Conservation (phyloP, 2,888 invertebrate species). For the Micoletzkya japonica region DNA sequence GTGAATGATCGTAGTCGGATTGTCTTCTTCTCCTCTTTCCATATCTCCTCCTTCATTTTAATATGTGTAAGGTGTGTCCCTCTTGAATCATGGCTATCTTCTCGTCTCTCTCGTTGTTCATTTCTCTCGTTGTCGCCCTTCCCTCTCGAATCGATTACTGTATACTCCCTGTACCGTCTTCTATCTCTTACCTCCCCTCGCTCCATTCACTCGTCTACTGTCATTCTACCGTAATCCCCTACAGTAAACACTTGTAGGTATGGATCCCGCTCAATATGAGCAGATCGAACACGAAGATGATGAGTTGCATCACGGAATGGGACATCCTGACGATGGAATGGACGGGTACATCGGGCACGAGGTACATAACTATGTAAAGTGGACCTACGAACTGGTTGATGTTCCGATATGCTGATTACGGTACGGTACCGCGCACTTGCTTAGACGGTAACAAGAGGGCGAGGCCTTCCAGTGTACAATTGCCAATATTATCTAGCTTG, state of each 20-base stretch:
- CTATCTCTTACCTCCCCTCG: background rate
- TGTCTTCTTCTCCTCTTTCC: background rate
- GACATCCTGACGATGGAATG: constrained; percentile 8
- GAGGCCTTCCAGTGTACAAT: no score
- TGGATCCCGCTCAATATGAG: background rate
- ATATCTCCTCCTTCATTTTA: background rate
- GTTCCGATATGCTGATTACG: no score
- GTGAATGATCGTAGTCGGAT: background rate
- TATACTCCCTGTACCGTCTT: no score
- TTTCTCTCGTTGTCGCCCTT: background rate
- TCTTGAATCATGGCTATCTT: background rate
- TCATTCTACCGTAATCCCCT: background rate
- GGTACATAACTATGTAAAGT: no score
- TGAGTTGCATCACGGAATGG: constrained; percentile 5
- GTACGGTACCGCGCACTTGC: no score
- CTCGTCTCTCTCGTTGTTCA: background rate
- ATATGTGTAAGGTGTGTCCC: background rate
- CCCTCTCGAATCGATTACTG: constrained; percentile 8
- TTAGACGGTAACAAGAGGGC: no score
- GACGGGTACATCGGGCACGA: constrained; percentile 28
- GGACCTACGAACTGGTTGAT: no score
- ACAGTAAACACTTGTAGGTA: background rate
- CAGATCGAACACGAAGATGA: background rate
- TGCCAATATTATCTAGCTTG: no score
- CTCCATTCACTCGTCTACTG: background rate